phyloP scores from a whole-genome alignment of 2,888 invertebrate species.

The Altica lythri region DNA sequence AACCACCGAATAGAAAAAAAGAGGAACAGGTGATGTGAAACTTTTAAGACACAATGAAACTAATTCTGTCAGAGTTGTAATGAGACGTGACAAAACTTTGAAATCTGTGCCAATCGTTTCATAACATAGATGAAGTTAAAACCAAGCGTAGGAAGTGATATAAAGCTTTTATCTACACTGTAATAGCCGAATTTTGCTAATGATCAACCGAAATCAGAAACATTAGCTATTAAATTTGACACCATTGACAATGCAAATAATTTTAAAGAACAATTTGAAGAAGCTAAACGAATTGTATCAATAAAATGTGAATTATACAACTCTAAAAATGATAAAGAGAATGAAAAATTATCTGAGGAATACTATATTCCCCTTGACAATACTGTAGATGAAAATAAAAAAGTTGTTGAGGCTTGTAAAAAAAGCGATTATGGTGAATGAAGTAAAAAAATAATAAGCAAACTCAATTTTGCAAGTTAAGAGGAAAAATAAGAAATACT shows the following conservation, averaged over 20 bases:
- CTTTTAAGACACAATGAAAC: constrained; percentile 72
- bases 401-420: constrained; percentile 37
- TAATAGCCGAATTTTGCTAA: constrained; percentile 82
- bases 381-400: constrained; percentile 45
- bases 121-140: constrained; percentile 80
- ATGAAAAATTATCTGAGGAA: constrained; percentile 30
- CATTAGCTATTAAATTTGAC: constrained; percentile 82
- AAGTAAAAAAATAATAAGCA: constrained; percentile 63
- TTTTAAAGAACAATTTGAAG: constrained; percentile 75
- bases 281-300: constrained; percentile 70
- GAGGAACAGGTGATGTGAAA: constrained; percentile 85
- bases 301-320: constrained; percentile 70
- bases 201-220: constrained; percentile 75
- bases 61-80: constrained; percentile 73
- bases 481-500: constrained; percentile 26
- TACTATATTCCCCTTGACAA: constrained; percentile 21
- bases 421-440: constrained; percentile 57
- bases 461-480: constrained; percentile 62
- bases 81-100: constrained; percentile 82
- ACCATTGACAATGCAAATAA: constrained; percentile 76
- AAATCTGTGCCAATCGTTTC: constrained; percentile 88
- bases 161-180: constrained; percentile 83
- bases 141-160: constrained; percentile 79
- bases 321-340: constrained; percentile 53
- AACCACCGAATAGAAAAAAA: constrained; percentile 81